Base-by-base conservation (phyloP, 2,888 invertebrate genomes). In the Uloborus plumipes region DNA sequence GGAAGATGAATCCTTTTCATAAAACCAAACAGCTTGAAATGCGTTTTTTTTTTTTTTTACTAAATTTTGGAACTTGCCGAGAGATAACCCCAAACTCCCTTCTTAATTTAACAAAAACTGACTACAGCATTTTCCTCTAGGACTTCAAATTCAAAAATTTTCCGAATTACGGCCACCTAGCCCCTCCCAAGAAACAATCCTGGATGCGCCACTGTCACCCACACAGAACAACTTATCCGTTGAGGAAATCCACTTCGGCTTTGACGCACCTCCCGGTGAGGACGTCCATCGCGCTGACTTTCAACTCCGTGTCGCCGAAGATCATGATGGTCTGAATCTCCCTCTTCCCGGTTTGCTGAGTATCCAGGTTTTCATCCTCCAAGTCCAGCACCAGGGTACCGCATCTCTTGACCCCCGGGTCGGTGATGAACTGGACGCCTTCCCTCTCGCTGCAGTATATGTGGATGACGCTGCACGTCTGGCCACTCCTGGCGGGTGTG, bases 241-340 rank as follows among this genome's bases (percentile, higher is more conserved):
- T 77, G 15, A 91, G 86, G 85, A 91, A 91, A 85, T 91, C 91
- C 20, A 91, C 89, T 64, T 87, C 87, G 0, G 90, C 89, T 70
- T 88, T 87, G 3, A 91, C 91, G 81, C 88, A 88, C 73, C 88
- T 88, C 1, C 90, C 90, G 0, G 90, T 89, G 9, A 88, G 86
- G 15, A 90, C 88, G 86, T 91, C 91, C 39, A 91, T 85, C 0
- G 91, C 91, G 58, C 79, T 84, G 53, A 91, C 90, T 81, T 89
- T 90, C 55, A 91, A 90, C 87, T 92, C 91, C 0, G 91, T 91
- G 85, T 91, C 91, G 4, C 91, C 91, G 87, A 91, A 91, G 62
- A 89, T 88, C 90, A 91, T 90, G 71, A 90, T 88, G 1, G 90
- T 89, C 78, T 90, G 89, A 64, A 91, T 91, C 87, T 91, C 91